A percentile compares a stretch with the other conserved stretches of the same genome.
Evolutionary conservation across 2,888 invertebrate species (phyloP).

Genomic region (Temnothorax unifasciatus): DNA sequence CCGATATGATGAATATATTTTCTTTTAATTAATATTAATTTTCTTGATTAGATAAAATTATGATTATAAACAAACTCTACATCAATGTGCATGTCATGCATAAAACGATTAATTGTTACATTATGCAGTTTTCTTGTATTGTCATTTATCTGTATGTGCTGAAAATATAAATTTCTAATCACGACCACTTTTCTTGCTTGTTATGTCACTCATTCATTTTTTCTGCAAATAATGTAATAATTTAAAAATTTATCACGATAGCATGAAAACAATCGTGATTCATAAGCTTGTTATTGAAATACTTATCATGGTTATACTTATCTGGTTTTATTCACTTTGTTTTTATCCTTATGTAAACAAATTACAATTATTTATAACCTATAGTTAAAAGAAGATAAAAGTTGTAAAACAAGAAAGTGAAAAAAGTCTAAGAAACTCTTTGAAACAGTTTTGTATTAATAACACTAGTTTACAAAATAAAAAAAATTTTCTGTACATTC

Average conservation of each 20-base stretch:
- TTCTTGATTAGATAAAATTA: not conserved
- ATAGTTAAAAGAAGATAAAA: not conserved
- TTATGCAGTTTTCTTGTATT: not conserved
- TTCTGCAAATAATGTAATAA: not conserved
- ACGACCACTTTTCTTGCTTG: not conserved
- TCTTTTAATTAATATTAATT: constrained; percentile 16
- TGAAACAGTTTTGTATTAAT: constrained; percentile 18
- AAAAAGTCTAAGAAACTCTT: not conserved
- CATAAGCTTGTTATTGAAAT: not conserved
- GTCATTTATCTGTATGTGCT: not conserved
- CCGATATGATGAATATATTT: not conserved
- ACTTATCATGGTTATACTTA: not conserved
- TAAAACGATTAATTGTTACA: not conserved
- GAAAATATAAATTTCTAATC: not conserved
- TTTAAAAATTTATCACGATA: not conserved
- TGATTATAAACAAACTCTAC: not conserved
- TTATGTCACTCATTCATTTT: too few relatives aligned
- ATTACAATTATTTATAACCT: not conserved
- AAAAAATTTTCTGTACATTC: too few relatives aligned
- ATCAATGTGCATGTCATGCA: not conserved
- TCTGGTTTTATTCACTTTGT: not conserved
- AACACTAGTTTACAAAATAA: too few relatives aligned
- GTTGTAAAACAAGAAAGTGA: not conserved
- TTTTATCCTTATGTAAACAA: not conserved
- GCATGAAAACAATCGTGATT: not conserved